Percentiles rank a stretch among this genome's conserved stretches.
These are phyloP conservation scores for Caenorhabditis zanzibari DNA, from an alignment of 2,888 invertebrate species.

Conservation along the genomic window DNA sequence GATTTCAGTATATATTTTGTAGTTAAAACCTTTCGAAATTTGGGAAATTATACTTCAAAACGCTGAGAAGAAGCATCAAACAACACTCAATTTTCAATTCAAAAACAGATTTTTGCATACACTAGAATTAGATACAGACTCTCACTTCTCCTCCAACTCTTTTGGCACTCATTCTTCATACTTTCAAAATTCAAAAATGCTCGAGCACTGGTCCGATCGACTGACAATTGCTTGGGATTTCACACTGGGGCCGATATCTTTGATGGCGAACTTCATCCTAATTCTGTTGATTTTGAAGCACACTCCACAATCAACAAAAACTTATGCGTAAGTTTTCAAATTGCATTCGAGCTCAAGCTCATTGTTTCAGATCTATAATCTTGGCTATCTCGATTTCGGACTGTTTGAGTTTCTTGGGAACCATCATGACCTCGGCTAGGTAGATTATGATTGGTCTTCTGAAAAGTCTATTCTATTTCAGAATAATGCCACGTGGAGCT, in stretches of 20 bases:
- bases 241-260: not conserved
- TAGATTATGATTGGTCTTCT: not conserved
- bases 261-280: not conserved
- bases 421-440: slow-evolving; percentile 12
- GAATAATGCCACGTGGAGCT: not conserved
- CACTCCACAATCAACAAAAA: slow-evolving; percentile 17
- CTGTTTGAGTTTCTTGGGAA: slow-evolving; percentile 4
- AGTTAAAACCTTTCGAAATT: too few relatives aligned
- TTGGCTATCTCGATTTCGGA: slow-evolving; percentile 12
- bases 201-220: slow-evolving; percentile 14
- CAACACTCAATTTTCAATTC: too few relatives aligned
- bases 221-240: not conserved
- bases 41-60: too few relatives aligned
- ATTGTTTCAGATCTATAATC: slow-evolving; percentile 6
- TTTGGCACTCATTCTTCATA: not conserved
- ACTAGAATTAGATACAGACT: not conserved
- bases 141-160: not conserved
- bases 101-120: too few relatives aligned
- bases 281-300: not conserved
- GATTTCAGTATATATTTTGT: too few relatives aligned
- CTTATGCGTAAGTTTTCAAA: not conserved
- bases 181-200: not conserved
- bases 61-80: too few relatives aligned
- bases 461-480: not conserved
- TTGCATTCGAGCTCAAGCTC: too few relatives aligned